phyloP scores from a whole-genome alignment of 2,888 invertebrate genomes.

The Plebejus argus region DNA sequence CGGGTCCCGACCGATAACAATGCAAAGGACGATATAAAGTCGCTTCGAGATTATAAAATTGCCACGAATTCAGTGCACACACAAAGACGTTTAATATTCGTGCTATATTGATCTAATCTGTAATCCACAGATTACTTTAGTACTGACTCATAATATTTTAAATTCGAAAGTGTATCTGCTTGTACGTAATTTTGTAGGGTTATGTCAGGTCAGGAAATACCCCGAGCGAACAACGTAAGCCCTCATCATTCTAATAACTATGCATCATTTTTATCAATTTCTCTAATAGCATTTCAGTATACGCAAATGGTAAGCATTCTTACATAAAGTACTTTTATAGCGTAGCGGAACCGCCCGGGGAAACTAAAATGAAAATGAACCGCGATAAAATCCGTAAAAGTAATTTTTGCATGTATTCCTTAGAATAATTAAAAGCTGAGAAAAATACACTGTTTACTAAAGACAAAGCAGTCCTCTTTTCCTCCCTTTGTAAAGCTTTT shows the following conservation, averaged over 20 bases:
- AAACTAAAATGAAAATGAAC: not conserved
- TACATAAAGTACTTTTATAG: not conserved
- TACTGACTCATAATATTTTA: too few relatives aligned
- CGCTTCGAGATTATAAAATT: conserved; percentile 10
- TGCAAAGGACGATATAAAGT: conserved; percentile 23
- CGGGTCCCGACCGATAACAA: conserved; percentile 11
- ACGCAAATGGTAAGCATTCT: not conserved
- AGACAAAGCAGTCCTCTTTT: not conserved
- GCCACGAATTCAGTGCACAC: not conserved
- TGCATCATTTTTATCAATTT: too few relatives aligned
- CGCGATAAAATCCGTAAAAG: not conserved
- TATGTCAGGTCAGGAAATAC: too few relatives aligned
- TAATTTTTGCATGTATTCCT: not conserved
- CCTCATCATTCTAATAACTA: too few relatives aligned
- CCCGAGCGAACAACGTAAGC: too few relatives aligned
- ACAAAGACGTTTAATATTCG: not conserved
- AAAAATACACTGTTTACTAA: not conserved
- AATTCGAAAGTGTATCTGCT: too few relatives aligned
- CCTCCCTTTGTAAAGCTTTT: not conserved
- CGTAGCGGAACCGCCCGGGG: not conserved
- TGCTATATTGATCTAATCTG: not conserved
- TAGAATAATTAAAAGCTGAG: conserved; percentile 10
- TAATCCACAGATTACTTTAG: too few relatives aligned
- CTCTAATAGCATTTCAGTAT: too few relatives aligned
- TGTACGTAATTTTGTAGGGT: too few relatives aligned